Percentiles rank a stretch among this genome's conserved stretches.
Evolutionary conservation across 2,113 vertebrate genomes (phyloP).

Genomic region (Paramisgurnus dabryanus): DNA sequence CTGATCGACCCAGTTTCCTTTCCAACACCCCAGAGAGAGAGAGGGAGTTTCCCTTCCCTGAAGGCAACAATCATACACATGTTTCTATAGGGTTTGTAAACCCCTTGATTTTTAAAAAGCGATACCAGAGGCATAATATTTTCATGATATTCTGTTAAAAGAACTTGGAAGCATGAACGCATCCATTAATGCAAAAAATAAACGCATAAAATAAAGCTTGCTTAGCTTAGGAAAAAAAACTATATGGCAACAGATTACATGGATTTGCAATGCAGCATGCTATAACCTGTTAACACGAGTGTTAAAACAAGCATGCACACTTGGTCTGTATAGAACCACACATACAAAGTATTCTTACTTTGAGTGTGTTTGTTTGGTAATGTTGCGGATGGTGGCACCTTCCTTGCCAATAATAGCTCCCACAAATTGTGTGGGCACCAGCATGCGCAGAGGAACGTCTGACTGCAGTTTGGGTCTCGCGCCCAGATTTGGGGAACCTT

Average conservation of each 20-base stretch:
- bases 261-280: too few species aligned
- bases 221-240: too few species aligned
- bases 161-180: too few species aligned
- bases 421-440: slow-evolving; percentile 96
- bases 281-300: too few species aligned
- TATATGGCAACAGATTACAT: too few species aligned
- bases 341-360: slow-evolving; percentile 78
- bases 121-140: too few species aligned
- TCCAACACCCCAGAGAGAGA: neutral
- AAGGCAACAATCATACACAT: neutral
- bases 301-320: too few species aligned
- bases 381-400: slow-evolving; percentile 95
- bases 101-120: too few species aligned
- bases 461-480: slow-evolving; percentile 88
- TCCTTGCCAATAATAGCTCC: slow-evolving; percentile 98
- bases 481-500: slow-evolving; percentile 83
- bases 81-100: too few species aligned
- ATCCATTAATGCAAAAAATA: too few species aligned
- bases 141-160: too few species aligned
- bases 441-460: slow-evolving; percentile 88
- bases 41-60: neutral
- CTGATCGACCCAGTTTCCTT: neutral
- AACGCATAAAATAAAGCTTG: too few species aligned
- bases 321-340: neutral
- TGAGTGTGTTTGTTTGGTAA: slow-evolving; percentile 98